Conservation (phyloP, 2,888 invertebrate genomes). For the Lepidocyrtoides sp. region DNA sequence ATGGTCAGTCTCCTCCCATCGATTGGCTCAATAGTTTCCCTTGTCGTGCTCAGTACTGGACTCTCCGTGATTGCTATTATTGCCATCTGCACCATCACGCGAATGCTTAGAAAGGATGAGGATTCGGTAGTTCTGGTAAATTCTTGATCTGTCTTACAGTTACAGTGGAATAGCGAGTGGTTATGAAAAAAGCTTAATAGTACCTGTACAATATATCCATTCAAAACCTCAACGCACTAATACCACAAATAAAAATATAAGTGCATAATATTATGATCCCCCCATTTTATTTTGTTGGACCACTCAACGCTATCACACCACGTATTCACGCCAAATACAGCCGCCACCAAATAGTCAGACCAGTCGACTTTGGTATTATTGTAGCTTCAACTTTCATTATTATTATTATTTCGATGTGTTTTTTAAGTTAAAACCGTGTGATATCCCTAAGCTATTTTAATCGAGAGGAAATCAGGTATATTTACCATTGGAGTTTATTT, state of each 20-base stretch:
- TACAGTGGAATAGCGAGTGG: conserved; percentile 51
- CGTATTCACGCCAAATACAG: not conserved
- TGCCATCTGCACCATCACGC: conserved; percentile 86
- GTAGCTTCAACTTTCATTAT: not conserved
- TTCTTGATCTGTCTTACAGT: conserved; percentile 48
- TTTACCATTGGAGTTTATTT: not conserved
- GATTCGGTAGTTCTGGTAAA: conserved; percentile 85
- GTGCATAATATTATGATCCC: not conserved
- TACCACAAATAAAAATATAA: too few species aligned
- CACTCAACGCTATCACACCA: not conserved
- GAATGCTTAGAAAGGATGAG: conserved; percentile 83
- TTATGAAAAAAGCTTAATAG: not conserved
- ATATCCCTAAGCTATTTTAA: not conserved
- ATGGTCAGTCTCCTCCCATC: conserved; percentile 88
- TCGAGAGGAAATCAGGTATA: not conserved
- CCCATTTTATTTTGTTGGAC: not conserved
- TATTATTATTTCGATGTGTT: not conserved
- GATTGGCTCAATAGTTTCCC: conserved; percentile 88
- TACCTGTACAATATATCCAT: not conserved
- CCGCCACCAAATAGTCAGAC: not conserved
- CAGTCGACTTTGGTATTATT: not conserved
- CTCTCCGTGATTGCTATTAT: conserved; percentile 86
- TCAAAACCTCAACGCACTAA: not conserved
- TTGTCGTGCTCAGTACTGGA: conserved; percentile 88
- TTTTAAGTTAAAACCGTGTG: not conserved